phyloP scores from a whole-genome alignment of 2,113 vertebrate genomes.

The Rallus limicola region DNA sequence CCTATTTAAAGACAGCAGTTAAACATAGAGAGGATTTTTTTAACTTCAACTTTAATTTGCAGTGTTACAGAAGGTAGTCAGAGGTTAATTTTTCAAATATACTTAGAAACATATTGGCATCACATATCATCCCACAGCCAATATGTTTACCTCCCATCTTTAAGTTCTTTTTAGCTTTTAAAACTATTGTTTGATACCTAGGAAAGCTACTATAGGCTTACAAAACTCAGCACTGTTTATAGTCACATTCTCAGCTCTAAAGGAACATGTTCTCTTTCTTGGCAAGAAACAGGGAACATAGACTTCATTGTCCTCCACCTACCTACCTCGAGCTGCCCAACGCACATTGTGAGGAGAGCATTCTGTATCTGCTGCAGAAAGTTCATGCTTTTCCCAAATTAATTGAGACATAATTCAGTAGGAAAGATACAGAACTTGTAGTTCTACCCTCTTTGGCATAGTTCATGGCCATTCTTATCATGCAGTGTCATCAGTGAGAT shows the following conservation, averaged over 20 bases:
- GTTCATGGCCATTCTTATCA: not conserved
- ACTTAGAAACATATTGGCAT: not conserved
- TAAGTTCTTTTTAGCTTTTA: not conserved
- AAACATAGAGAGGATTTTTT: not conserved
- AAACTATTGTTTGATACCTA: not conserved
- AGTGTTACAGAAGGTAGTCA: not conserved
- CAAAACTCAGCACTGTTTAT: not conserved
- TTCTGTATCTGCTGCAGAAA: not conserved
- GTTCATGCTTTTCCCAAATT: not conserved
- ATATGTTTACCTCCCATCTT: not conserved
- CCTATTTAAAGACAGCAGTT: not conserved
- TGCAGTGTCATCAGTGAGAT: not conserved
- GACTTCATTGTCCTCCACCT: not conserved
- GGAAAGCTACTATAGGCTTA: not conserved
- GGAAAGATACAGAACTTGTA: accelerated
- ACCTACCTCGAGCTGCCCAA: not conserved
- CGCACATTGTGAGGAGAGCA: not conserved
- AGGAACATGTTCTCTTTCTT: not conserved
- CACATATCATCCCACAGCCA: not conserved
- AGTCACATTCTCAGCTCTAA: not conserved
- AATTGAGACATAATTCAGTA: not conserved
- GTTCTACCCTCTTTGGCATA: not conserved
- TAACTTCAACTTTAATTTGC: not conserved
- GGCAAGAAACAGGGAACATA: not conserved
- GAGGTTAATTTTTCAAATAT: not conserved